phyloP scores from a whole-genome alignment of 2,888 invertebrate species.

The Ochropacha duplaris region DNA sequence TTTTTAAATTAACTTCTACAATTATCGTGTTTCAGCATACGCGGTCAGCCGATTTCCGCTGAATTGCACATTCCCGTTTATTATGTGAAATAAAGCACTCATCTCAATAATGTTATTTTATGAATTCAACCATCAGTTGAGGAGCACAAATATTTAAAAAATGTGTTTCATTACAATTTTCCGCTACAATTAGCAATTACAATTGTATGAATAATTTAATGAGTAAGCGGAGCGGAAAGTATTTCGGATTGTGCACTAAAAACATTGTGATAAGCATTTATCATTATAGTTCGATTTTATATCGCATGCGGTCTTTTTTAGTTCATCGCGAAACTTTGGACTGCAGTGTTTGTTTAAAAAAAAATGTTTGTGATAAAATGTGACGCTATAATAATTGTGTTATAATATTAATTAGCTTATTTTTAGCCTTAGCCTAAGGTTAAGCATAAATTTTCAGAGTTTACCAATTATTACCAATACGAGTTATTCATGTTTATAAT shows the following conservation, averaged over 20 bases:
- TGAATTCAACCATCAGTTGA: neutral
- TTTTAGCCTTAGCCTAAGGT: neutral
- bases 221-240: neutral
- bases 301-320: neutral
- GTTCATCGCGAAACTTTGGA: neutral
- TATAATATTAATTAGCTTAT: neutral
- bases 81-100: neutral
- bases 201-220: conserved; percentile 4
- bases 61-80: neutral
- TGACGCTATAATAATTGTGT: conserved; percentile 5
- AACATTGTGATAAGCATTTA: neutral
- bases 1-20: too few species aligned
- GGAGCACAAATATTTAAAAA: neutral
- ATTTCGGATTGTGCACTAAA: neutral
- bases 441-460: neutral
- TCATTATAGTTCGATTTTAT: neutral
- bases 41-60: neutral
- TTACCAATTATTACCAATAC: too few species aligned
- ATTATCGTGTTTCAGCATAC: neutral
- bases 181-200: neutral
- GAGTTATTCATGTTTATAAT: too few species aligned
- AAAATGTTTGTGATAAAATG: neutral
- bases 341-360: neutral
- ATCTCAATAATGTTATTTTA: neutral
- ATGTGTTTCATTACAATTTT: neutral